A percentile compares a stretch with the other conserved stretches of the same genome.
phyloP scores from a whole-genome alignment of 1,140 invertebrate species.

The Penaeus vannamei region DNA sequence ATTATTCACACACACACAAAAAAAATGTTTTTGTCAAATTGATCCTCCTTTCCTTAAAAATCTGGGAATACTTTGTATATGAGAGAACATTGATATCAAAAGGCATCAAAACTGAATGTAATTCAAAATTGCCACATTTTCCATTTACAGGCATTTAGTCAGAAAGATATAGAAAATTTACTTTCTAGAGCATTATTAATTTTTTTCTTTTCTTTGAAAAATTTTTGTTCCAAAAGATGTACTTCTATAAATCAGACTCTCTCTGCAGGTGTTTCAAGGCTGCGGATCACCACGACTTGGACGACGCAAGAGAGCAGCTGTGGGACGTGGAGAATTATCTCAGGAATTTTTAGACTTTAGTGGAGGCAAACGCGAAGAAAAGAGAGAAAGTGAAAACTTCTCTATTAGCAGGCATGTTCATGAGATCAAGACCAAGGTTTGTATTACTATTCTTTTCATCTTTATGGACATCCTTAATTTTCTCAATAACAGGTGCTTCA shows the following conservation, averaged over 20 bases:
- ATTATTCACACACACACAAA: too few species aligned
- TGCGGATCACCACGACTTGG: conserved; percentile 63
- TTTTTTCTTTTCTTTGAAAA: conserved; percentile 48
- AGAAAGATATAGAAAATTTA: background rate
- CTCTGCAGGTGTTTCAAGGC: conserved; percentile 81
- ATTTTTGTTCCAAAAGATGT: conserved; percentile 25
- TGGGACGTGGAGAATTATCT: conserved; percentile 51
- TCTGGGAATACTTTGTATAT: too few species aligned
- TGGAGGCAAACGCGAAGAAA: conserved; percentile 26
- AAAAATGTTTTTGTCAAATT: too few species aligned
- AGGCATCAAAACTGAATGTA: too few species aligned
- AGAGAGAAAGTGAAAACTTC: conserved; percentile 43
- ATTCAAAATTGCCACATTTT: too few species aligned
- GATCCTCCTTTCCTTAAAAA: too few species aligned
- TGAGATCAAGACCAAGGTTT: conserved; percentile 67
- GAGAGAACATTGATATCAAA: too few species aligned
- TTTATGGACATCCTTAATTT: too few species aligned
- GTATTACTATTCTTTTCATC: too few species aligned
- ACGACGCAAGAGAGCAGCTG: conserved; percentile 46
- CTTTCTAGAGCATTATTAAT: background rate
- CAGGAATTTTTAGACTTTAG: conserved; percentile 66
- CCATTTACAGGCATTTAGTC: too few species aligned
- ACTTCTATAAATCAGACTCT: background rate
- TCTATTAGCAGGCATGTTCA: conserved; percentile 61
- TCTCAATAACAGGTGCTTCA: too few species aligned